Percentiles rank a stretch among this genome's conserved stretches.
Evolutionary conservation across 2,113 vertebrate species (phyloP).

Genomic region (Chlamydotis undulata): DNA sequence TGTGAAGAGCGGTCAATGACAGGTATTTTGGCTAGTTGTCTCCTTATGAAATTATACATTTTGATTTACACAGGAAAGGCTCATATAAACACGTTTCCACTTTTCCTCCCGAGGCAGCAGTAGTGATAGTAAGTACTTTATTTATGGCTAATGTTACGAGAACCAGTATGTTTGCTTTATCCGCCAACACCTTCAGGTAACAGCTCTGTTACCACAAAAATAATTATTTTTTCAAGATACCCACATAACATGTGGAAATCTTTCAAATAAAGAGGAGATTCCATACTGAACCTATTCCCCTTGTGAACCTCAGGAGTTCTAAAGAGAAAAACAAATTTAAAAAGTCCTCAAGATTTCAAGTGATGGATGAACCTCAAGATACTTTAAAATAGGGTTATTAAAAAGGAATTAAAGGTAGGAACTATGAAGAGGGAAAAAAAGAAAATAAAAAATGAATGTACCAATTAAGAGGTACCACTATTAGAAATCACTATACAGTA

Average conservation of each 20-base stretch:
- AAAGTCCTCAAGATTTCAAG: neutral
- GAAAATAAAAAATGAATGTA: neutral
- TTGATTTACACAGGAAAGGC: neutral
- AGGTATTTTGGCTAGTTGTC: neutral
- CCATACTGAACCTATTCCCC: neutral
- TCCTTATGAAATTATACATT: neutral
- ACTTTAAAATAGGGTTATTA: neutral
- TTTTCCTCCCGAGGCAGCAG: neutral
- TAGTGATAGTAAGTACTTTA: neutral
- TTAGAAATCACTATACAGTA: neutral
- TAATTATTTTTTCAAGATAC: neutral
- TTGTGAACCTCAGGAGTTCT: neutral
- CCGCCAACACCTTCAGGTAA: neutral
- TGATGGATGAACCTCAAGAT: neutral
- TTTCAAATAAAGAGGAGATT: neutral
- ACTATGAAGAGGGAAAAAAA: neutral
- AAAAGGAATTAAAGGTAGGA: neutral
- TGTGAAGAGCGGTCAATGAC: neutral
- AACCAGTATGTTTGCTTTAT: neutral
- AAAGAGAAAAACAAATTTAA: neutral
- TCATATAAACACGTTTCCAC: neutral
- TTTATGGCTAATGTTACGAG: neutral
- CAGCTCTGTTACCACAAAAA: neutral
- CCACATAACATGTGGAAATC: neutral
- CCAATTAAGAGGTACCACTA: neutral